Conservation (phyloP, 2,888 invertebrate genomes). For the Drosophila leonis region DNA sequence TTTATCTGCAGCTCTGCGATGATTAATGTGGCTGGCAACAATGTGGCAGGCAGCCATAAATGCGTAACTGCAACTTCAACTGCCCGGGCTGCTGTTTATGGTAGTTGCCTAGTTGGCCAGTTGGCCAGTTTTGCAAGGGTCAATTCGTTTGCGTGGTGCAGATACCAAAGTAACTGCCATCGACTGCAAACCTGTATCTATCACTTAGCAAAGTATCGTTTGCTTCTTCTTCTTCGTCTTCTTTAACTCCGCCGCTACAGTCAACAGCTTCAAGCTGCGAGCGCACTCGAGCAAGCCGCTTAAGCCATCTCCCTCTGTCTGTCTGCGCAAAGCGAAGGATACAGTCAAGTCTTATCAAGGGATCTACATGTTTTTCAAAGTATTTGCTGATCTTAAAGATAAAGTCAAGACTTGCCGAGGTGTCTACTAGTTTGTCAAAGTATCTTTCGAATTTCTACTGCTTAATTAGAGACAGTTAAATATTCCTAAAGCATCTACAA, state of each 20-base stretch:
- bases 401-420: not conserved
- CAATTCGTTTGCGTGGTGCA: slow-evolving; percentile 53
- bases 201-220: slow-evolving; percentile 41
- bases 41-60: slow-evolving; percentile 53
- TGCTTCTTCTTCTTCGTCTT: not conserved
- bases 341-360: not conserved
- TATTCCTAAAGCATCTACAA: not conserved
- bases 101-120: slow-evolving; percentile 56
- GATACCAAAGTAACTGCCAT: slow-evolving; percentile 32
- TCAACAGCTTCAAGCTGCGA: not conserved
- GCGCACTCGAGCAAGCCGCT: slow-evolving; percentile 4
- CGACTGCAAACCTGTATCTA: slow-evolving; percentile 51
- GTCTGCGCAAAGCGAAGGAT: not conserved
- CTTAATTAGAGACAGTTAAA: not conserved
- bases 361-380: not conserved
- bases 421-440: not conserved
- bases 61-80: slow-evolving; percentile 48
- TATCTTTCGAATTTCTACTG: not conserved
- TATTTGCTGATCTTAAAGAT: not conserved
- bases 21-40: slow-evolving; percentile 54
- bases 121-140: slow-evolving; percentile 56
- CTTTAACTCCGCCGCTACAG: not conserved
- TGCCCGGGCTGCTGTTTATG: slow-evolving; percentile 60
- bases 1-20: slow-evolving; percentile 60
- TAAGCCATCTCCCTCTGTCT: not conserved